Conservation (phyloP, 1,140 invertebrate species). For the Calliopsis andreniformis region DNA sequence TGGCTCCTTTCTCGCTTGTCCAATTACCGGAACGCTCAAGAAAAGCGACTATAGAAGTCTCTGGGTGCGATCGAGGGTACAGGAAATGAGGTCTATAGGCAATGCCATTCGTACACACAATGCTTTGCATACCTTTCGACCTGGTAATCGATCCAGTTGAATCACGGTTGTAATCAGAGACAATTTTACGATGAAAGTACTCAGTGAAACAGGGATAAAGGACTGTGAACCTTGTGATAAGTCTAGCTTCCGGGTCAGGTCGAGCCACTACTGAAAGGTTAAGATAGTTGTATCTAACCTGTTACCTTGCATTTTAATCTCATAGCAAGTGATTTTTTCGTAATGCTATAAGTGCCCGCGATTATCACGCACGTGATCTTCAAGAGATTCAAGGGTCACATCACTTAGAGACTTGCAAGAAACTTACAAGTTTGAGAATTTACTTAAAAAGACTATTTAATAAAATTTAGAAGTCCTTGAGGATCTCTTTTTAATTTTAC, state of each 20-base stretch:
- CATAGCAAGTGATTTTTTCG: too few relatives aligned
- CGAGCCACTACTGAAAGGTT: too few relatives aligned
- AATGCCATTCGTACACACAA: conserved; percentile 45
- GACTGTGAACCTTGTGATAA: neutral
- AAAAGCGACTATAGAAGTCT: conserved; percentile 53
- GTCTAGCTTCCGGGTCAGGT: neutral
- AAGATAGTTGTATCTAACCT: too few relatives aligned
- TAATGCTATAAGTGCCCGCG: too few relatives aligned
- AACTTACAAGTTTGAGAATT: too few relatives aligned
- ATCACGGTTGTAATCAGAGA: conserved; percentile 36
- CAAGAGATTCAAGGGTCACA: too few relatives aligned
- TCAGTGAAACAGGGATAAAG: conserved; percentile 3
- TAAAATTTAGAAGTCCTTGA: too few relatives aligned
- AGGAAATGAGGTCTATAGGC: conserved; percentile 39
- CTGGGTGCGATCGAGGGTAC: conserved; percentile 52
- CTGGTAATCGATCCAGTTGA: conserved; percentile 33
- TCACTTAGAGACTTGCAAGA: too few relatives aligned
- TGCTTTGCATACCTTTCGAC: conserved; percentile 31
- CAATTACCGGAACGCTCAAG: conserved; percentile 61
- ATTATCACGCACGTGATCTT: too few relatives aligned
- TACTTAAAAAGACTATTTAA: too few relatives aligned
- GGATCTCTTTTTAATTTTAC: too few relatives aligned
- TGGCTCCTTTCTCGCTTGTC: conserved; percentile 59
- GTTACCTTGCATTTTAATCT: too few relatives aligned
- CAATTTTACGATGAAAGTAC: conserved; percentile 17